Percentiles rank a stretch among this genome's conserved stretches.
phyloP scores from a whole-genome alignment of 92 coral and sea anemone genomes.

The Epizoanthus stellaris region DNA sequence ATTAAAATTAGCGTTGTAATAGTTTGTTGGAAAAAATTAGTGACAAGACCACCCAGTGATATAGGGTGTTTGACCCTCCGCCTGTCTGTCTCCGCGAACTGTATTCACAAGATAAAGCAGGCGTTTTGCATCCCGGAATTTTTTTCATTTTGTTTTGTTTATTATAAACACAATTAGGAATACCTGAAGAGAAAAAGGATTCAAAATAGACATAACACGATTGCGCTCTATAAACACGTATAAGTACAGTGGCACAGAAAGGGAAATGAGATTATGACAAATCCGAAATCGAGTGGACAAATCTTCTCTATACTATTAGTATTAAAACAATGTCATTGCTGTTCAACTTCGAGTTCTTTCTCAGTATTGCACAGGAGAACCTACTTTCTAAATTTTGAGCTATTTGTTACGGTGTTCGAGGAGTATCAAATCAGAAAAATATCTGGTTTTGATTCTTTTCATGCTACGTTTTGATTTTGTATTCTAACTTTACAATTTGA shows the following conservation, averaged over 20 bases:
- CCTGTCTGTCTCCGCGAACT: neutral
- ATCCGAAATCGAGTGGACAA: neutral
- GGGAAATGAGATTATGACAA: slow-evolving; percentile 7
- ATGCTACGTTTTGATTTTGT: too few relatives aligned
- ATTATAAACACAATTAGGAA: slow-evolving; percentile 21
- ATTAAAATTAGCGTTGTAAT: neutral
- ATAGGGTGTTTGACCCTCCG: neutral
- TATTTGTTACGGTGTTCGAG: too few relatives aligned
- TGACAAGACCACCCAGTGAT: slow-evolving; percentile 29
- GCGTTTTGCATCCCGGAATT: slow-evolving; percentile 25
- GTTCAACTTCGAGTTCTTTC: slow-evolving; percentile 1
- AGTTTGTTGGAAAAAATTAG: slow-evolving; percentile 8
- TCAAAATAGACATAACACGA: slow-evolving; percentile 11
- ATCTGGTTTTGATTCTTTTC: too few relatives aligned
- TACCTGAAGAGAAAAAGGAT: slow-evolving; percentile 16
- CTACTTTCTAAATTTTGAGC: neutral
- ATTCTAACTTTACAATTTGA: too few relatives aligned
- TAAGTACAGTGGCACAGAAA: neutral
- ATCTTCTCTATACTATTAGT: neutral
- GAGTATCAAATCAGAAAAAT: too few relatives aligned
- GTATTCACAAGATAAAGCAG: slow-evolving; percentile 12
- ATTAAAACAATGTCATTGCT: neutral
- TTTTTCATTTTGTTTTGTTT: slow-evolving; percentile 33
- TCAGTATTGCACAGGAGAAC: neutral
- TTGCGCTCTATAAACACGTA: neutral